Base-by-base conservation (phyloP, 2,797 vertebrate genomes). In the Alca torda region DNA sequence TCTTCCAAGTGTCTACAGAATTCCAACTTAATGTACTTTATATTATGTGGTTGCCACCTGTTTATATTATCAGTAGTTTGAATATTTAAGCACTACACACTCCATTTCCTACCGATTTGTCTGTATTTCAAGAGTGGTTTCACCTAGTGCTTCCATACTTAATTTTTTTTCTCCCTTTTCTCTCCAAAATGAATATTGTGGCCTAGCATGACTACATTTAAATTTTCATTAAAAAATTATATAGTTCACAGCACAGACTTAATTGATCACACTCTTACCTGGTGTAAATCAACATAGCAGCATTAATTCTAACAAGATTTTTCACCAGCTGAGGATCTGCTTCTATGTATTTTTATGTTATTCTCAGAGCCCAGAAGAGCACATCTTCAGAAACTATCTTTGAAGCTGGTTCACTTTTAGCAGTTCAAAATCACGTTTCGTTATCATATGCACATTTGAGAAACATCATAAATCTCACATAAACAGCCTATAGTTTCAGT, bases 21-120 rank as follows among this genome's bases (percentile, higher is more conserved):
- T 91, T 96, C 93, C 84, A 96, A 64, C 75, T 92, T 95, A 96
- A 97, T 97, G 91, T 91, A 87, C 93, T 96, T 97, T 92, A 51
- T n/a, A 85, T 88, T 72, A 90, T 54, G 80, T 85, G 69, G 76
- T 90, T 95, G 87, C 94, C 95, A 96, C 93, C 94, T 96, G 96
- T 97, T 96, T 94, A 83, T 90, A 82, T 91, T 93, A 92, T 87
- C 84, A 83, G 83, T 87, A 91, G 82, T 95, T 96, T 87, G 91
- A 97, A 93, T 95, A 95, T 95, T 97, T 94, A 91, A 96, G 68
- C 61, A 85, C 48, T 85, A 82, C 76, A 93, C 87, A 92, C 84
- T 89, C 82, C 79, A 95, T 95, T 96, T 96, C 90, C 92, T 63
- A 81, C 63, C 90, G 65, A 46, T 96, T 94, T 72, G 65, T 73